A percentile compares a stretch with the other conserved stretches of the same genome.
phyloP scores from a whole-genome alignment of 2,113 vertebrate genomes.

The Ammodytes marinus region DNA sequence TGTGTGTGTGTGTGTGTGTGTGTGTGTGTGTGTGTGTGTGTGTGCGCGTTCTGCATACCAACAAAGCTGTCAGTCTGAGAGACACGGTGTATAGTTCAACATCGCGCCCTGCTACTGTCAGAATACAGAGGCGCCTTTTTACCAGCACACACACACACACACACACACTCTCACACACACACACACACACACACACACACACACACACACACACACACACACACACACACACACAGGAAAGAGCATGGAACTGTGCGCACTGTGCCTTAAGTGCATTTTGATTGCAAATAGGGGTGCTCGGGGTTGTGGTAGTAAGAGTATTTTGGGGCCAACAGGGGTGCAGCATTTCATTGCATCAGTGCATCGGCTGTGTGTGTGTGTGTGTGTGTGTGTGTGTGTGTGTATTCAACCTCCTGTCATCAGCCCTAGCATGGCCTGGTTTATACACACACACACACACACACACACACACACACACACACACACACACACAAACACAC shows the following conservation, averaged over 20 bases:
- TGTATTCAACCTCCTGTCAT: conserved; percentile 53
- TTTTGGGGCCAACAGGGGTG: conserved; percentile 58
- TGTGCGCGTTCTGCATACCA: conserved; percentile 71
- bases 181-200: too few species aligned
- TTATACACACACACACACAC: conserved; percentile 39
- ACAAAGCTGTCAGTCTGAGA: conserved; percentile 70
- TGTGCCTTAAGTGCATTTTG: conserved; percentile 68
- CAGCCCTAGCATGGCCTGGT: conserved; percentile 38
- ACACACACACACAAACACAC: too few species aligned
- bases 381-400: not conserved
- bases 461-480: too few species aligned
- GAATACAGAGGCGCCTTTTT: conserved; percentile 66
- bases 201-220: too few species aligned
- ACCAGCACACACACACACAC: conserved; percentile 9
- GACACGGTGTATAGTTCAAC: conserved; percentile 67
- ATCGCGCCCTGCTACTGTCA: conserved; percentile 56
- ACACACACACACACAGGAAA: conserved; percentile 39
- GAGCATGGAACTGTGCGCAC: conserved; percentile 59
- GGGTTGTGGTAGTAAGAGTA: conserved; percentile 36
- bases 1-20: too few species aligned
- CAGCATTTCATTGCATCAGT: conserved; percentile 37
- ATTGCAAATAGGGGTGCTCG: conserved; percentile 55
- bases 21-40: conserved; percentile 40
- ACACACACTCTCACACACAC: too few species aligned
- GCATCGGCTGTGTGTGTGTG: conserved; percentile 16